These are phyloP conservation scores for Oeneis ivallda DNA, from an alignment of 2,888 invertebrate species.

Conservation along the genomic window DNA sequence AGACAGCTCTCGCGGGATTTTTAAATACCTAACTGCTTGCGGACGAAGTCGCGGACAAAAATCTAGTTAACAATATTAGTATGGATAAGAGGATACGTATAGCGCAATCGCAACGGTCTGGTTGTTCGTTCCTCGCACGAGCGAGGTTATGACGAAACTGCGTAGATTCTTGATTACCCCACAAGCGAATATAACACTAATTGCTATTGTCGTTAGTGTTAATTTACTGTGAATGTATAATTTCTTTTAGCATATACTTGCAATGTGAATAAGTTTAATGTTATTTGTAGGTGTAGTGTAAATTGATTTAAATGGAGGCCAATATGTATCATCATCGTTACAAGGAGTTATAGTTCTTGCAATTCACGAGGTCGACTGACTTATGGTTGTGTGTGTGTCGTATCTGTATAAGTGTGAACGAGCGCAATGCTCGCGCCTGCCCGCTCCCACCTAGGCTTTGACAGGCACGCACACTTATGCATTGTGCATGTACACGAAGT, in stretches of 20 bases:
- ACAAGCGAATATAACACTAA: slow-evolving; percentile 15
- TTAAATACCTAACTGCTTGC: too few species aligned
- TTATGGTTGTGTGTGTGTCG: too few species aligned
- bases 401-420: too few species aligned
- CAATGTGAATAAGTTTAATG: background rate
- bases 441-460: too few species aligned
- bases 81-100: slow-evolving; percentile 25
- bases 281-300: slow-evolving; percentile 9
- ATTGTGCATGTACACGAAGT: too few species aligned
- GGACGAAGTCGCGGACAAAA: too few species aligned
- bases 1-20: too few species aligned
- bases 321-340: background rate
- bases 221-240: background rate
- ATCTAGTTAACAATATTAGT: background rate
- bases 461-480: too few species aligned
- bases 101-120: slow-evolving; percentile 38
- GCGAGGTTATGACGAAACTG: slow-evolving; percentile 34
- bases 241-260: slow-evolving; percentile 4
- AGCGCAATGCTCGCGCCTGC: too few species aligned
- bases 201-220: background rate
- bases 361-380: too few species aligned
- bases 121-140: slow-evolving; percentile 31
- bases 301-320: slow-evolving; percentile 5
- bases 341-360: too few species aligned
- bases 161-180: slow-evolving; percentile 24